Evolutionary conservation across 2,113 vertebrate species (phyloP).

Genomic region (Strix aluco): DNA sequence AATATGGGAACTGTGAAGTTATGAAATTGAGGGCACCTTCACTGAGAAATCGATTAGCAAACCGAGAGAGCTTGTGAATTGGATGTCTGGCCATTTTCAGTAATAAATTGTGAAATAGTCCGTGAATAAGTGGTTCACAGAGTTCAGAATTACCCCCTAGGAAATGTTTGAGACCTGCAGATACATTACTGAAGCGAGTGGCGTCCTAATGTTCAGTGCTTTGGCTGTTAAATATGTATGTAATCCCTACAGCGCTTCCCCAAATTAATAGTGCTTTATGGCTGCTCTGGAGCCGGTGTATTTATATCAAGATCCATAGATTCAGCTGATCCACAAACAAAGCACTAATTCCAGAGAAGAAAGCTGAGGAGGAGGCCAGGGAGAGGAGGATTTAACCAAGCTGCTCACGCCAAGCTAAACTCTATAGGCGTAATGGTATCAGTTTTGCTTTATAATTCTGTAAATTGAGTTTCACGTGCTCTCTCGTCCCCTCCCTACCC

Average conservation of each 20-base stretch:
- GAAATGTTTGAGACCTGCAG: slow-evolving; percentile 77
- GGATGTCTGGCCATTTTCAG: slow-evolving; percentile 84
- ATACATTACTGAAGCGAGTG: slow-evolving; percentile 74
- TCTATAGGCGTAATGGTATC: rapidly evolving
- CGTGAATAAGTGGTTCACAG: slow-evolving; percentile 81
- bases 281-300: slow-evolving; percentile 69
- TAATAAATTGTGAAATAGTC: slow-evolving; percentile 87
- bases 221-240: slow-evolving; percentile 80
- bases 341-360: slow-evolving; percentile 70
- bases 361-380: background rate
- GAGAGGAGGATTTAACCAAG: background rate
- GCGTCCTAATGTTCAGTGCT: slow-evolving; percentile 71
- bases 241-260: slow-evolving; percentile 76
- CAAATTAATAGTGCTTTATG: slow-evolving; percentile 79
- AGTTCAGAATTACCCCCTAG: slow-evolving; percentile 84
- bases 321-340: slow-evolving; percentile 68
- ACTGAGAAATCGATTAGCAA: slow-evolving; percentile 86
- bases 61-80: slow-evolving; percentile 85
- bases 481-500: background rate
- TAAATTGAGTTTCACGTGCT: rapidly evolving
- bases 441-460: background rate
- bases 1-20: slow-evolving; percentile 76
- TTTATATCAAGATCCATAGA: slow-evolving; percentile 70
- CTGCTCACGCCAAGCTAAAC: background rate
- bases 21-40: slow-evolving; percentile 88